A percentile compares a stretch with the other conserved stretches of the same genome.
Evolutionary conservation across 2,888 invertebrate genomes (phyloP).

Genomic region (Galerucella nymphaeae): DNA sequence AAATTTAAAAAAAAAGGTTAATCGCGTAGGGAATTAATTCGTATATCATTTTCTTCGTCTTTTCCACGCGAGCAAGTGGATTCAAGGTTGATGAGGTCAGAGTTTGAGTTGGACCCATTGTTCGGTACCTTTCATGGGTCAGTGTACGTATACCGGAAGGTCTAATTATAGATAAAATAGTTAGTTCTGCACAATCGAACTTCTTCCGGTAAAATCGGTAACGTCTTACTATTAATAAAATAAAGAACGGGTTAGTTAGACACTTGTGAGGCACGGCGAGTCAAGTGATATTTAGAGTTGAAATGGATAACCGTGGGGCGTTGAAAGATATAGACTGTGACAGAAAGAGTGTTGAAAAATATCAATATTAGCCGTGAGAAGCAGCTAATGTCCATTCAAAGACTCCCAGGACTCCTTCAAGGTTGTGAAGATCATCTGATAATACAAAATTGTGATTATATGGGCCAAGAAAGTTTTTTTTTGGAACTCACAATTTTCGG

Average conservation of each 20-base stretch:
- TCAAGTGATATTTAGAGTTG: constrained; percentile 28
- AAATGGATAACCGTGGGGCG: background rate
- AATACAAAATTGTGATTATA: too few relatives aligned
- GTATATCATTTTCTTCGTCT: background rate
- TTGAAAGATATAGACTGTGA: background rate
- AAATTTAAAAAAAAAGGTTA: constrained; percentile 12
- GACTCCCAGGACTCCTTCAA: too few relatives aligned
- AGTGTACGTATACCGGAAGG: constrained; percentile 44
- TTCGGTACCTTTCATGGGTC: constrained; percentile 47
- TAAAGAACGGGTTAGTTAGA: constrained; percentile 20
- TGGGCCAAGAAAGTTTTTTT: too few relatives aligned
- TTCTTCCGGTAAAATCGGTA: constrained; percentile 39
- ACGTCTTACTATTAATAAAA: constrained; percentile 5
- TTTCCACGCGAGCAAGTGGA: constrained; percentile 13
- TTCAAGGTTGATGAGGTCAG: constrained; percentile 31
- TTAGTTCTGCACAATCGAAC: constrained; percentile 46
- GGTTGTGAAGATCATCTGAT: too few relatives aligned
- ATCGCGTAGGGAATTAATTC: constrained; percentile 14
- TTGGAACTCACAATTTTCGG: too few relatives aligned
- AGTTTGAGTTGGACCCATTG: constrained; percentile 40
- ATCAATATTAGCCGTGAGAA: too few relatives aligned
- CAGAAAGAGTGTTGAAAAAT: too few relatives aligned
- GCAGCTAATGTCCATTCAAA: too few relatives aligned
- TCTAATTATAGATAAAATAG: constrained; percentile 47
- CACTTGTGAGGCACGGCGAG: constrained; percentile 19